A percentile compares a stretch with the other conserved stretches of the same genome.
Evolutionary conservation across 2,797 vertebrate genomes (phyloP).

Genomic region (Hippocampus kuda): DNA sequence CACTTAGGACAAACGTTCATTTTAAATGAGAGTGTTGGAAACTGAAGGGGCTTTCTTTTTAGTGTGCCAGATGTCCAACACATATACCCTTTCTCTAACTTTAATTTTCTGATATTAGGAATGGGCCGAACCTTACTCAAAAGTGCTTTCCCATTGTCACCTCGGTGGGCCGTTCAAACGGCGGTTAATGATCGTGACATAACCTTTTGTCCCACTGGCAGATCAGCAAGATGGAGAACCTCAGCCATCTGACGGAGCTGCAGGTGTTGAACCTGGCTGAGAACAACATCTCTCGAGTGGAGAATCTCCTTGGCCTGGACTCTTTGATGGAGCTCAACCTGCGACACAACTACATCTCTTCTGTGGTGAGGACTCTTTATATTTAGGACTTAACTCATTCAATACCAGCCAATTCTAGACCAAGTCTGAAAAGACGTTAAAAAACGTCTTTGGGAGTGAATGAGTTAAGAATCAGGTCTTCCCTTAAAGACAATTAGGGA

Average conservation of each 20-base stretch:
- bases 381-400: neutral
- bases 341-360: slow-evolving; percentile 76
- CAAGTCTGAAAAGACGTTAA: no score
- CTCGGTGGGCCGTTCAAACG: neutral
- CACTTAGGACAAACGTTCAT: neutral
- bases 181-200: neutral
- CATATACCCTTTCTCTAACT: neutral
- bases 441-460: no score
- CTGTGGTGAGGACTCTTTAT: slow-evolving; percentile 70
- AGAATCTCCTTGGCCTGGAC: slow-evolving; percentile 80
- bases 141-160: neutral
- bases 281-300: slow-evolving; percentile 75
- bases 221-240: slow-evolving; percentile 83
- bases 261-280: slow-evolving; percentile 84
- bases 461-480: neutral
- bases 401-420: no score
- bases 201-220: slow-evolving; percentile 38
- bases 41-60: neutral
- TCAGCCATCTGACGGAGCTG: slow-evolving; percentile 78
- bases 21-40: neutral
- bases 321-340: slow-evolving; percentile 85
- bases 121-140: neutral
- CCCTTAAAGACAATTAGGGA: no score
- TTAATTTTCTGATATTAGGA: neutral
- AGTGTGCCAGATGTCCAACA: neutral